Evolutionary conservation across 1,140 invertebrate genomes (phyloP).

Genomic region (Paraescarpia echinospica): DNA sequence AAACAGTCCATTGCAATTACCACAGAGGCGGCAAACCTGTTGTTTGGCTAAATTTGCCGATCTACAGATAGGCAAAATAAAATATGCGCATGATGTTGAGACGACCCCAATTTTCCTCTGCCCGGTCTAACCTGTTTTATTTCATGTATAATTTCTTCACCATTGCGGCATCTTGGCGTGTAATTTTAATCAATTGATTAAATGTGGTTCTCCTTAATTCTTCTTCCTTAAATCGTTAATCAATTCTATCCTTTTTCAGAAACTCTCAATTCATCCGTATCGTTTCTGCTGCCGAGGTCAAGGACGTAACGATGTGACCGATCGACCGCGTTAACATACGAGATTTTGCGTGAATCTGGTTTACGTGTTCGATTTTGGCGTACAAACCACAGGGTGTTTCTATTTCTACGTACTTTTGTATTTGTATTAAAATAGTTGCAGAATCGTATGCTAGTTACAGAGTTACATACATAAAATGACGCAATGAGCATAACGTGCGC

Average conservation of each 20-base stretch:
- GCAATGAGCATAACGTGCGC: not conserved
- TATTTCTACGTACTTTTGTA: not conserved
- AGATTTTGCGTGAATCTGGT: not conserved
- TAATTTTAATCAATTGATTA: not conserved
- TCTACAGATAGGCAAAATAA: not conserved
- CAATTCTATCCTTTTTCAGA: not conserved
- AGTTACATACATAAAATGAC: not conserved
- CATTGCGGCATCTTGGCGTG: not conserved
- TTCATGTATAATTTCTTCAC: not conserved
- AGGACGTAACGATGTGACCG: constrained; percentile 3
- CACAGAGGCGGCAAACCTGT: too few relatives aligned
- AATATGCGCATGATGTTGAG: not conserved
- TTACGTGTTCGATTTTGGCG: not conserved
- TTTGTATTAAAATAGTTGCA: not conserved
- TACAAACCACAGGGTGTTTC: not conserved
- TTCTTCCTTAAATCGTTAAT: not conserved
- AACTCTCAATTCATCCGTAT: constrained; percentile 5
- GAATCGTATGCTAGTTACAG: not conserved
- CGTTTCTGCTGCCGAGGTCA: not conserved
- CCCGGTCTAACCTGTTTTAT: not conserved
- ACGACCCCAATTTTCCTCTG: not conserved
- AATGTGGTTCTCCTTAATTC: not conserved
- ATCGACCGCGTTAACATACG: constrained; percentile 3
- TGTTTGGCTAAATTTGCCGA: too few relatives aligned
- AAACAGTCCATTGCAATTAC: too few relatives aligned